Conservation (phyloP, 2,888 invertebrate genomes). For the Deroplatys truncata region DNA sequence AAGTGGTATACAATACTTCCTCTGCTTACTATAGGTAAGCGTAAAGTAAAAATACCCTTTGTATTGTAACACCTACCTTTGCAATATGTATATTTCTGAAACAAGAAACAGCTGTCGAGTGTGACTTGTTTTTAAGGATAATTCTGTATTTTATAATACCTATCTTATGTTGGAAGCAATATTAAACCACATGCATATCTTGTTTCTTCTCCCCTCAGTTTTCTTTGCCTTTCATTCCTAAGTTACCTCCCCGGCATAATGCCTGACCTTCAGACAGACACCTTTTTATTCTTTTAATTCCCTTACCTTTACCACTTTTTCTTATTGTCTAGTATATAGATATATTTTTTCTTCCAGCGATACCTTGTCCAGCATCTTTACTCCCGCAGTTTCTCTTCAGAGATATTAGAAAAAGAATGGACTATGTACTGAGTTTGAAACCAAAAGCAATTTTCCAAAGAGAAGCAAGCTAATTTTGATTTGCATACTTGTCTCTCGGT, state of each 20-base stretch:
- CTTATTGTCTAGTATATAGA: constrained; percentile 17
- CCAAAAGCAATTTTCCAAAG: neutral
- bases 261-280: constrained; percentile 24
- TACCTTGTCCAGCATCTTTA: neutral
- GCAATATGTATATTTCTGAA: no score
- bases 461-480: no score
- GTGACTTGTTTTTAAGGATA: no score
- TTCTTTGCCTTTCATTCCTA: neutral
- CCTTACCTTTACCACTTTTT: constrained; percentile 1
- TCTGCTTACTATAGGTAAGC: no score
- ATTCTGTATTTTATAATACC: no score
- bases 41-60: no score
- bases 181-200: neutral
- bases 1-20: no score
- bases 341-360: neutral
- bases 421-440: neutral
- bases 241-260: neutral
- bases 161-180: neutral
- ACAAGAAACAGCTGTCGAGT: no score
- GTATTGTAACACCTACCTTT: no score
- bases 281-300: constrained; percentile 1
- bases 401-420: neutral
- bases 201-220: no score
- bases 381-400: neutral
- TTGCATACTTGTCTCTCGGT: no score